Evolutionary conservation across 2,888 invertebrate species (phyloP), one percentile per base, ranked within the genome.

Genomic region (Ectemnius cavifrons): DNA sequence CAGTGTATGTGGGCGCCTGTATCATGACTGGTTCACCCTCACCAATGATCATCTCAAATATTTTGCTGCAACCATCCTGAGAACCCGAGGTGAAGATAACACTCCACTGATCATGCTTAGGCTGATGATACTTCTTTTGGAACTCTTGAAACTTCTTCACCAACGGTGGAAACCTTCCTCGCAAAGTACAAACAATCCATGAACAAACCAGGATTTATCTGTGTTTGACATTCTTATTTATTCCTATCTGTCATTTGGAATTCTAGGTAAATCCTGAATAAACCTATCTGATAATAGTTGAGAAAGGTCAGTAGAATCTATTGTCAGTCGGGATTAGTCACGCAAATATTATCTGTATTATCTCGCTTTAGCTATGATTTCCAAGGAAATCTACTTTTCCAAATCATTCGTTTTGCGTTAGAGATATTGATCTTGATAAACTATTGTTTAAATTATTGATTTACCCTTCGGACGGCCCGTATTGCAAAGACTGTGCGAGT

Each of bases 1-100:
- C 96, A 0, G 95, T 92, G 86, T 96, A 96, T 0, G 94, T 90
- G 3, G 94, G 96, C 83, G 93, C 92, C 67, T 94, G 95, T 13
- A 95, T 92, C 75, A 96, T 88, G 8, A 96, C 91, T 0, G 94
- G 92, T 78, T 96, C 95, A 0, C 94, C 95, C 0, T 92, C 92
- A 52, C 94, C 92, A 1, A 96, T 83, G 47, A 94, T 88, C 91
- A 96, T 92, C 78, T 96, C 95, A 60, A 96, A 92, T 47, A 94
- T 92, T 88, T 94, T 95, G 89, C 94, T 94, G 73, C 96, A 93
- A 0, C 94, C 96, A 85, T 96, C 95, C 88, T 96, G 95, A 0
- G 95, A 94, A 0, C 96, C 97, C 73, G 93, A 93, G 0, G 95
- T 95, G 14, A 96, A 92, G 13, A 94, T 86, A 0, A 96, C 85